These are phyloP conservation scores for Phocoena sinus DNA, from an alignment of 2,113 vertebrate genomes.

Conservation along the genomic window DNA sequence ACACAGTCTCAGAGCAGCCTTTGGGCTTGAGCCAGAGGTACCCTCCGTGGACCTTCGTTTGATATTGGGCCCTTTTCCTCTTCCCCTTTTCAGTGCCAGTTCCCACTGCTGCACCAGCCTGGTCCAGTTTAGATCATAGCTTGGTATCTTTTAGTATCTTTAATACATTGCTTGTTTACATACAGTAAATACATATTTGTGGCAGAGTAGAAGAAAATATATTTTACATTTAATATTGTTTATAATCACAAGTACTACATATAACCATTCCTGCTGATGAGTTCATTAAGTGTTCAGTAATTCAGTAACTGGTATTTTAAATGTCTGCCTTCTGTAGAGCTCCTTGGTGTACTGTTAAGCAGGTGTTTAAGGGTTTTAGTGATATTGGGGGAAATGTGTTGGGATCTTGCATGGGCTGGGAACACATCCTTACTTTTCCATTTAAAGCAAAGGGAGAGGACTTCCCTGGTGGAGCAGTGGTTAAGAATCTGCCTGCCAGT, in stretches of 20 bases:
- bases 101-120: background rate
- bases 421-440: background rate
- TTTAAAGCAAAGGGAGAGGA: conserved; percentile 1
- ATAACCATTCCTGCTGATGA: background rate
- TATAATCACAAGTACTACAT: background rate
- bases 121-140: background rate
- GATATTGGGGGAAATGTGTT: background rate
- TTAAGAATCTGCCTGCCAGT: too few relatives aligned
- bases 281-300: conserved; percentile 29
- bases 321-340: background rate
- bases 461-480: too few relatives aligned
- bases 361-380: background rate
- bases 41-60: background rate
- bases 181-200: background rate
- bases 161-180: background rate
- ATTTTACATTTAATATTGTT: background rate
- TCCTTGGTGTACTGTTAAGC: background rate
- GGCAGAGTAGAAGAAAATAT: background rate
- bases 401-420: background rate
- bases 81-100: background rate
- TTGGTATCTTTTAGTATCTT: background rate
- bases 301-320: conserved; percentile 38
- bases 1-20: too few relatives aligned
- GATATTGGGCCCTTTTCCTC: background rate
- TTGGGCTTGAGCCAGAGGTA: background rate